Conservation (phyloP, 2,888 invertebrate genomes). For the Aspidapion aeneum region DNA sequence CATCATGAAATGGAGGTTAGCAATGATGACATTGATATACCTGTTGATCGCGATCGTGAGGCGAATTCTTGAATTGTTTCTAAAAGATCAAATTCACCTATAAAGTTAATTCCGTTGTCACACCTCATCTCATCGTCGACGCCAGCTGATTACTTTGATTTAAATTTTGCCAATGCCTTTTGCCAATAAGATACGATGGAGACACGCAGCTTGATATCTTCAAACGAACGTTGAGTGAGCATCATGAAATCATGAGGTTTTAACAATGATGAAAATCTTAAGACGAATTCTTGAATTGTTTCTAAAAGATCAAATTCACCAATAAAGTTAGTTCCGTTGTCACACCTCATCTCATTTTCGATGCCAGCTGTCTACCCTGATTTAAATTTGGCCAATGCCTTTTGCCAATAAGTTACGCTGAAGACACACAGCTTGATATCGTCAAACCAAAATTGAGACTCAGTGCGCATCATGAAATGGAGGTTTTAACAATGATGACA, state of each 20-base stretch:
- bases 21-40: no score
- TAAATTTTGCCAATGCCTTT: background rate
- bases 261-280: background rate
- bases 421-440: background rate
- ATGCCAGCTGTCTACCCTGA: background rate
- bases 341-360: background rate
- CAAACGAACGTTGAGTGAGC: background rate
- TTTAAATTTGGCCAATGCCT: background rate
- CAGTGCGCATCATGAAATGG: no score
- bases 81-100: no score
- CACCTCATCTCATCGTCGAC: background rate
- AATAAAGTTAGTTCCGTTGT: background rate
- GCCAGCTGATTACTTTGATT: no score
- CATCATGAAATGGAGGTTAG: no score
- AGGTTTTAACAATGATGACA: no score
- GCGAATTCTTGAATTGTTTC: background rate
- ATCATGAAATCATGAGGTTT: no score
- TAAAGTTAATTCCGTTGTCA: background rate
- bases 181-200: background rate
- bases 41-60: no score
- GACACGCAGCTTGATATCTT: background rate
- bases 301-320: no score
- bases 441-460: no score
- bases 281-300: background rate
- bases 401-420: background rate